Evolutionary conservation across 1,140 invertebrate genomes (phyloP).

Genomic region (Halesus radiatus): DNA sequence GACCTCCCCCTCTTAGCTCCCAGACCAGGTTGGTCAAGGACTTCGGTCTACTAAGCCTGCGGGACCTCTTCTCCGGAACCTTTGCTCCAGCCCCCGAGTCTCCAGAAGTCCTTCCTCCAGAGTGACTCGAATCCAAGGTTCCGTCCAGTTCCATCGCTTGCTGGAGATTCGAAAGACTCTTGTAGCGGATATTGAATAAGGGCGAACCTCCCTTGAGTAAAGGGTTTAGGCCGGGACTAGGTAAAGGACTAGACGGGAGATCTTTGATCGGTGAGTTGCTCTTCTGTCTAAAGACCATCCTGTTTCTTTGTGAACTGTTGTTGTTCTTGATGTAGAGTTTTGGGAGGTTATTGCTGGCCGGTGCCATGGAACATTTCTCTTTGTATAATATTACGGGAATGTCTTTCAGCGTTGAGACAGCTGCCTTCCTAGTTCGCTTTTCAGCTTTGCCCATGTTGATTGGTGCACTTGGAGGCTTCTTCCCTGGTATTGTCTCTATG

Average conservation of each 20-base stretch:
- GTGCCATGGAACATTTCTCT: constrained; percentile 67
- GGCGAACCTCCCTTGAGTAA: constrained; percentile 81
- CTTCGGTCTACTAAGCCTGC: constrained; percentile 81
- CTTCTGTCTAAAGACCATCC: constrained; percentile 79
- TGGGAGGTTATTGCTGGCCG: constrained; percentile 69
- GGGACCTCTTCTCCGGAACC: constrained; percentile 84
- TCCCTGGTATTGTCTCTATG: constrained; percentile 91
- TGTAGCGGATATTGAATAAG: constrained; percentile 86
- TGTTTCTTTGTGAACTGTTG: constrained; percentile 75
- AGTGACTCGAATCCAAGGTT: constrained; percentile 89
- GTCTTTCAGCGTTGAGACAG: constrained; percentile 68
- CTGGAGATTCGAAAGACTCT: constrained; percentile 84
- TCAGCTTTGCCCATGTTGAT: constrained; percentile 72
- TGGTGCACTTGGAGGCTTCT: constrained; percentile 71
- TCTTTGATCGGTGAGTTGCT: constrained; percentile 82
- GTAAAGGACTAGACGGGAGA: constrained; percentile 72
- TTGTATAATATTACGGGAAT: constrained; percentile 71
- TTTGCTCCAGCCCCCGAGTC: constrained; percentile 85
- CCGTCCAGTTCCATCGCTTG: constrained; percentile 85
- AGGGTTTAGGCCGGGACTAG: constrained; percentile 67
- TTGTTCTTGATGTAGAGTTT: constrained; percentile 85
- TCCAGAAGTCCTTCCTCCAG: constrained; percentile 86
- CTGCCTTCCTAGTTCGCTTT: constrained; percentile 75
- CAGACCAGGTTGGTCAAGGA: constrained; percentile 90
- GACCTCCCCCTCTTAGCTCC: constrained; percentile 77